Base-by-base conservation (phyloP, 2,797 vertebrate genomes). In the Muraenolepis orangiensis region DNA sequence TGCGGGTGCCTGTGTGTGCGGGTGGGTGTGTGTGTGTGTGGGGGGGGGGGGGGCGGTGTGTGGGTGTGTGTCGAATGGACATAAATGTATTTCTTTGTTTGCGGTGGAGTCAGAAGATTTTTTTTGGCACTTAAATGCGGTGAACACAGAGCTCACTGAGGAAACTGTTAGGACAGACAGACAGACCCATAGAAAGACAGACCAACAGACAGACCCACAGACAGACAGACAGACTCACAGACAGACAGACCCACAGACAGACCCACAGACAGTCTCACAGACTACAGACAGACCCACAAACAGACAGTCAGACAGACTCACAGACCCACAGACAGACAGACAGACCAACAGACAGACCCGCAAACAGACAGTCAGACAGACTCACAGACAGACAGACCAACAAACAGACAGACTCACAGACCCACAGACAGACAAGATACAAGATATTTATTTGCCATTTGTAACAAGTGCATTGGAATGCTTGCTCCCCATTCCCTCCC, bases 31-130 rank as follows among this genome's bases (percentile, higher is more conserved):
- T 51, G 51, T 69, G 8, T 34, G 3, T 34, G 32, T 34, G 32
- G 8, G 67, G 64, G 40, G 73, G 70, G 67, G 71, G 26, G 73
- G 42, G 42, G 84, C 72, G 74, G 46, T 81, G 29, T 42, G 38
- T 72, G 72, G 46, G 72, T 75, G 51, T 70, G 29, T 32, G n/a
- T 28, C 10, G 7, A 30, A 57, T 18, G 14, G 57, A 61, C 32
- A 29, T 42, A 29, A 46, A 31, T 74, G 69, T 67, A 31, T 64
- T 40, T 69, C 66, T 40, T 6, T 51, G 5, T 40, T 23, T 46
- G 57, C 64, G 36, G 51, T 57, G 18, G 51, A 57, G 18, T 57
- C 7, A 2, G 18, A 23, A n/a, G 51, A 57, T 57, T 57, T 57
- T 16, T 57, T 57, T 57, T 57, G 51, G 51, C n/a, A 57, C 32